Evolutionary conservation across 2,797 vertebrate genomes (phyloP).

Genomic region (Eupleurogrammus muticus): DNA sequence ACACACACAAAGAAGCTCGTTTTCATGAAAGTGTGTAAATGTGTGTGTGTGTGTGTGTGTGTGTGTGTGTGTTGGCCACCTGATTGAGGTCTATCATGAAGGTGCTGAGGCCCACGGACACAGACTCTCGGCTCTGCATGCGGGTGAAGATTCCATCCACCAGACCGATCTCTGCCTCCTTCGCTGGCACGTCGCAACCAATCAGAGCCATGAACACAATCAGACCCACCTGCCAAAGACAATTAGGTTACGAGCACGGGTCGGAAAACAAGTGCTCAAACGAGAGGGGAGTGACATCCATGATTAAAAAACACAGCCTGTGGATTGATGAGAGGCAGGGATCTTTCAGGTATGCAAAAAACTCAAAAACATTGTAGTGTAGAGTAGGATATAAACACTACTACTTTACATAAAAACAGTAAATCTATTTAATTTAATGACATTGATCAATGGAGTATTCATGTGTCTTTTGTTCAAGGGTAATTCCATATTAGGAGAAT

Average conservation of each 20-base stretch:
- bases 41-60: too few species aligned
- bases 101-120: slow-evolving; percentile 96
- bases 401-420: too few species aligned
- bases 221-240: slow-evolving; percentile 87
- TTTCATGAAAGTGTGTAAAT: slow-evolving; percentile 2
- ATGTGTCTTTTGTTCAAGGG: too few species aligned
- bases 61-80: slow-evolving; percentile 68
- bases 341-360: background rate
- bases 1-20: slow-evolving; percentile 3
- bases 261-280: background rate
- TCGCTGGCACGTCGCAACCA: slow-evolving; percentile 94
- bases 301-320: background rate
- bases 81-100: slow-evolving; percentile 99
- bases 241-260: background rate
- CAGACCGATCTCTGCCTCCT: slow-evolving; percentile 92
- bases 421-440: background rate
- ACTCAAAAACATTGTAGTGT: background rate
- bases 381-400: background rate
- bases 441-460: background rate
- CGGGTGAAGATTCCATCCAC: slow-evolving; percentile 95
- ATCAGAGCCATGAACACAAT: slow-evolving; percentile 97
- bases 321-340: background rate
- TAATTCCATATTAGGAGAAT: too few species aligned
- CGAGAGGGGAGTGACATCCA: background rate
- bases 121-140: slow-evolving; percentile 94